Conservation (phyloP, 2,113 vertebrate genomes). For the Phaethornis superciliosus region DNA sequence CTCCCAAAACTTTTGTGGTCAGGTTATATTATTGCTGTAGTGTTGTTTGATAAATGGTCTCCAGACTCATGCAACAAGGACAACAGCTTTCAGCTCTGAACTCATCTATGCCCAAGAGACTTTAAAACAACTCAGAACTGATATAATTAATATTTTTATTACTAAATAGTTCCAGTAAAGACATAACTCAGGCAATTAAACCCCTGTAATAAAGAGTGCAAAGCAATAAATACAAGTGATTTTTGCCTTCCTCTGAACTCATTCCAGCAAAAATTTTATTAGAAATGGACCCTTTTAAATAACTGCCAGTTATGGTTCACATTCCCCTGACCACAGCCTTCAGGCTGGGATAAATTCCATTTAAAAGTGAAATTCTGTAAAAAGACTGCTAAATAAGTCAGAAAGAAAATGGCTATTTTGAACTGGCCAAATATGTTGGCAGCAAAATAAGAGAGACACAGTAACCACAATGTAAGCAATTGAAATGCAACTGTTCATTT, state of each 20-base stretch:
- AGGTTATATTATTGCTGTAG: constrained; percentile 24
- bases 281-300: neutral
- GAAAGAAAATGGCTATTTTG: neutral
- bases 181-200: constrained; percentile 31
- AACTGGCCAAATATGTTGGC: neutral
- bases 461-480: neutral
- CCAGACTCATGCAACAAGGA: neutral
- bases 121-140: constrained; percentile 19
- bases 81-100: neutral
- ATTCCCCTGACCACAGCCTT: neutral
- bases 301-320: neutral
- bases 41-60: constrained; percentile 17
- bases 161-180: constrained; percentile 15
- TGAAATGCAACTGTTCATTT: neutral
- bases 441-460: constrained; percentile 6
- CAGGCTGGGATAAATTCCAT: constrained; percentile 23
- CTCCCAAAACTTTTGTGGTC: constrained; percentile 17
- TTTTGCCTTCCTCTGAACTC: constrained; percentile 37
- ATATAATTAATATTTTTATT: neutral
- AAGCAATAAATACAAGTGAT: constrained; percentile 21
- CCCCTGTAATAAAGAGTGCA: neutral
- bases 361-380: constrained; percentile 1
- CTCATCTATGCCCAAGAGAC: neutral
- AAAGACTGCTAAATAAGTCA: neutral
- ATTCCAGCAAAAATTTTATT: constrained; percentile 7